These are phyloP conservation scores for Hypotaenidia okinawae DNA, from an alignment of 2,797 vertebrate species.

Conservation along the genomic window DNA sequence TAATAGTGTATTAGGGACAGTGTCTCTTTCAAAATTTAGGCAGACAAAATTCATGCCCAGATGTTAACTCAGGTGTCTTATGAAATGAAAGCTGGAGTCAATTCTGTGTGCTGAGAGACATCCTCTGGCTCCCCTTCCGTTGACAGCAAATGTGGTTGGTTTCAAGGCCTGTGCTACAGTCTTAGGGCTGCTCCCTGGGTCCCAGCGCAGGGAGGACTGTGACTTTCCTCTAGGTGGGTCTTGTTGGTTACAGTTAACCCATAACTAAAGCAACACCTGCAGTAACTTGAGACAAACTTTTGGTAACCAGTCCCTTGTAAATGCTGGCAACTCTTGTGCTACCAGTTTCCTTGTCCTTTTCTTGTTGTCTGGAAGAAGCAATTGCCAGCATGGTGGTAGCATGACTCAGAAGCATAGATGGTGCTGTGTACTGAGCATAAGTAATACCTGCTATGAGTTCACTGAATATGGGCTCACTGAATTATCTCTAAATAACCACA, in stretches of 20 bases:
- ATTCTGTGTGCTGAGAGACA: background rate
- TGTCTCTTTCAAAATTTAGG: background rate
- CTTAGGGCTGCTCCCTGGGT: background rate
- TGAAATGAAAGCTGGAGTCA: background rate
- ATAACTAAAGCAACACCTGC: background rate
- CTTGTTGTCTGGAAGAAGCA: background rate
- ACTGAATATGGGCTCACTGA: background rate
- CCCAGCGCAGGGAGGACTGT: background rate
- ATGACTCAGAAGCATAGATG: background rate
- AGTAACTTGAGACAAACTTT: background rate
- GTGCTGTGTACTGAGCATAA: background rate
- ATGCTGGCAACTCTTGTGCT: background rate
- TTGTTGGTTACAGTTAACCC: background rate
- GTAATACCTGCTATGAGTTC: background rate
- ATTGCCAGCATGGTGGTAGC: background rate
- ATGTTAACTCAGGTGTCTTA: background rate
- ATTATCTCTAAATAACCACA: background rate
- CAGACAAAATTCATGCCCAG: background rate
- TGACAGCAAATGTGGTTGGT: background rate
- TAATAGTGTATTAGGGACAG: too few relatives aligned
- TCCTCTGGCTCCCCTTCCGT: background rate
- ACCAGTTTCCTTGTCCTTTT: background rate
- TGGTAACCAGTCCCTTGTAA: background rate
- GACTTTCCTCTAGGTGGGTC: background rate
- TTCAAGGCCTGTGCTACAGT: background rate